Conservation (phyloP, 2,797 vertebrate species). For the Melanotaenia trifasciata region DNA sequence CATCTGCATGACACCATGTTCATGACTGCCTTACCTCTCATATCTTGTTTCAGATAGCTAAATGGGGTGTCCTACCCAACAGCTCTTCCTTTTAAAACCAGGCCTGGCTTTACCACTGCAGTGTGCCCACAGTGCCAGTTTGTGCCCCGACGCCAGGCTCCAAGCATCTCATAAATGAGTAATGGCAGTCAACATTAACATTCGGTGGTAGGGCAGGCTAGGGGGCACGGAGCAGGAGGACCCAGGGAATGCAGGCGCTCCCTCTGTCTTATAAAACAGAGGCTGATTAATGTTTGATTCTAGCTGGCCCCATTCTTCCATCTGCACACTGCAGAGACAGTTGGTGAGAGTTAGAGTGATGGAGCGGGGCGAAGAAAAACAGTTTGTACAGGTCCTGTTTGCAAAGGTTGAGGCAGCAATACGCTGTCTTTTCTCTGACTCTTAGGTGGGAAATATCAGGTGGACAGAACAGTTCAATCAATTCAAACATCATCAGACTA, state of each 20-base stretch:
- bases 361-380: slow-evolving; percentile 56
- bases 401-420: slow-evolving; percentile 58
- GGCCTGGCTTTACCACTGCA: slow-evolving; percentile 35
- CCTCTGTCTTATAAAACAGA: slow-evolving; percentile 76
- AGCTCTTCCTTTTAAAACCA: slow-evolving; percentile 18
- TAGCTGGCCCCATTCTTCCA: slow-evolving; percentile 71
- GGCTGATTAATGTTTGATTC: slow-evolving; percentile 83
- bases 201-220: slow-evolving; percentile 70
- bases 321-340: slow-evolving; percentile 46
- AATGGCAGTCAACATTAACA: slow-evolving; percentile 79
- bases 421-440: slow-evolving; percentile 36
- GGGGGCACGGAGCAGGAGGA: slow-evolving; percentile 61
- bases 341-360: slow-evolving; percentile 65
- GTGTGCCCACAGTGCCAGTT: slow-evolving; percentile 38
- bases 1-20: slow-evolving; percentile 18
- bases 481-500: slow-evolving; percentile 35
- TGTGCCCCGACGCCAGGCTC: slow-evolving; percentile 47
- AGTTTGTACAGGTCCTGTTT: slow-evolving; percentile 60
- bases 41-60: slow-evolving; percentile 8
- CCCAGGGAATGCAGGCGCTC: slow-evolving; percentile 54
- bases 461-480: slow-evolving; percentile 42
- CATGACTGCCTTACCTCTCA: neutral
- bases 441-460: slow-evolving; percentile 43
- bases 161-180: slow-evolving; percentile 77
- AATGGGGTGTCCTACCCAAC: slow-evolving; percentile 13